Evolutionary conservation across 2,797 vertebrate genomes (phyloP).

Genomic region (Sebastes vulpes): DNA sequence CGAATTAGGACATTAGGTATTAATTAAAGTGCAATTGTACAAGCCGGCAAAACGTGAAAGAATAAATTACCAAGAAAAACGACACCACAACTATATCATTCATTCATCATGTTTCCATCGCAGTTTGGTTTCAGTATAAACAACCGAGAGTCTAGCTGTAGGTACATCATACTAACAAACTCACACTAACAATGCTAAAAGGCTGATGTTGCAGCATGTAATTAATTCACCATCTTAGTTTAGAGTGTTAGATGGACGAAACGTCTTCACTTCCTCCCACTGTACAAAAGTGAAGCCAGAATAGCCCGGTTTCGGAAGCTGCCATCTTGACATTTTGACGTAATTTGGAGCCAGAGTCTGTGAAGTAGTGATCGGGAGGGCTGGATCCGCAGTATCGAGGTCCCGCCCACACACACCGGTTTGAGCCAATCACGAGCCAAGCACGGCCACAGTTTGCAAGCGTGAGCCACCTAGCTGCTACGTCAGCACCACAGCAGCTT

Average conservation of each 20-base stretch:
- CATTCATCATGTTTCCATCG: not conserved
- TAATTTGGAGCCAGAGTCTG: too few species aligned
- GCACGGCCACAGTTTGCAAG: too few species aligned
- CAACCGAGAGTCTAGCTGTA: too few species aligned
- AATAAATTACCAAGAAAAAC: not conserved
- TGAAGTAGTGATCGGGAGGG: too few species aligned
- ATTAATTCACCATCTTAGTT: not conserved
- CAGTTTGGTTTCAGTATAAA: not conserved
- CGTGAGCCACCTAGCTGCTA: too few species aligned
- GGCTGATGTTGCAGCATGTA: not conserved
- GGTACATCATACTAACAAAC: not conserved
- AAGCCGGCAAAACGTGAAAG: not conserved
- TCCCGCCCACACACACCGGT: too few species aligned
- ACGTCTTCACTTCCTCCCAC: too few species aligned
- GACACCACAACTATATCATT: not conserved
- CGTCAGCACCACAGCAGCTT: rapidly evolving
- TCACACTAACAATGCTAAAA: not conserved
- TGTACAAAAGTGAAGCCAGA: too few species aligned
- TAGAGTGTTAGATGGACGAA: not conserved
- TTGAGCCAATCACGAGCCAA: too few species aligned
- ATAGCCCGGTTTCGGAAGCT: too few species aligned
- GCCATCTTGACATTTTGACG: too few species aligned
- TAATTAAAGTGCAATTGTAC: constrained; percentile 39
- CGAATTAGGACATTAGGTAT: constrained; percentile 39
- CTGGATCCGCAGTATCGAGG: too few species aligned